A percentile compares a stretch with the other conserved stretches of the same genome.
Conservation (phyloP, 30 jellyfish, hydroid and myxozoan genomes). For the Nemopilema nomurai region DNA sequence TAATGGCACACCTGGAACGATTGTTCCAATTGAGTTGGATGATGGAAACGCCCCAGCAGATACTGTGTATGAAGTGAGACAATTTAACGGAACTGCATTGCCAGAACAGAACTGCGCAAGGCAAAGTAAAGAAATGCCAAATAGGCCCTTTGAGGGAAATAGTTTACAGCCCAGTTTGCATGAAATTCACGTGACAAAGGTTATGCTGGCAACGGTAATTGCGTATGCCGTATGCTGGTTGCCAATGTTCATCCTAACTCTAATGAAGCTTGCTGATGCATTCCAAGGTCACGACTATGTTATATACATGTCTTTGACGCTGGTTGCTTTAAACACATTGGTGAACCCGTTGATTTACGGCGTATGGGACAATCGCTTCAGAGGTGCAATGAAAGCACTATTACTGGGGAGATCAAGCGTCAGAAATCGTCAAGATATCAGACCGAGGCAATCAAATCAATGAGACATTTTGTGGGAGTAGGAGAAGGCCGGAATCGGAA, state of each 20-base stretch:
- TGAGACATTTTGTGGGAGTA: neutral
- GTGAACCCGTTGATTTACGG: slow-evolving; percentile 83
- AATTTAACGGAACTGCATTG: neutral
- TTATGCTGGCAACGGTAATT: slow-evolving; percentile 59
- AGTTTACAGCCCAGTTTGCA: neutral
- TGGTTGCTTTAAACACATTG: slow-evolving; percentile 65
- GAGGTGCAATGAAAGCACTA: slow-evolving; percentile 22
- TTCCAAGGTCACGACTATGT: neutral
- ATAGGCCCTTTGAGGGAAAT: neutral
- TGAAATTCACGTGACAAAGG: slow-evolving; percentile 40
- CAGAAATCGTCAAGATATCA: neutral
- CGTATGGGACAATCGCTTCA: slow-evolving; percentile 54
- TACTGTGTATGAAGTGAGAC: neutral
- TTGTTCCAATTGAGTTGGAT: no score
- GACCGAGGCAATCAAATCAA: neutral
- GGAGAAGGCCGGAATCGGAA: neutral
- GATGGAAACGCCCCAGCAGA: neutral
- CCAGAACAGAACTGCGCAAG: neutral
- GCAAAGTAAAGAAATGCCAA: neutral
- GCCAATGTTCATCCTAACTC: slow-evolving; percentile 67
- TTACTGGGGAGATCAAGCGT: neutral
- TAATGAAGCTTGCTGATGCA: slow-evolving; percentile 20
- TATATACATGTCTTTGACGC: slow-evolving; percentile 32
- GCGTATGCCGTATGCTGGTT: slow-evolving; percentile 81
- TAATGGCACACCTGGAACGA: neutral